These are phyloP conservation scores for Novumbra hubbsi DNA, from an alignment of 2,797 vertebrate genomes.

Conservation along the genomic window DNA sequence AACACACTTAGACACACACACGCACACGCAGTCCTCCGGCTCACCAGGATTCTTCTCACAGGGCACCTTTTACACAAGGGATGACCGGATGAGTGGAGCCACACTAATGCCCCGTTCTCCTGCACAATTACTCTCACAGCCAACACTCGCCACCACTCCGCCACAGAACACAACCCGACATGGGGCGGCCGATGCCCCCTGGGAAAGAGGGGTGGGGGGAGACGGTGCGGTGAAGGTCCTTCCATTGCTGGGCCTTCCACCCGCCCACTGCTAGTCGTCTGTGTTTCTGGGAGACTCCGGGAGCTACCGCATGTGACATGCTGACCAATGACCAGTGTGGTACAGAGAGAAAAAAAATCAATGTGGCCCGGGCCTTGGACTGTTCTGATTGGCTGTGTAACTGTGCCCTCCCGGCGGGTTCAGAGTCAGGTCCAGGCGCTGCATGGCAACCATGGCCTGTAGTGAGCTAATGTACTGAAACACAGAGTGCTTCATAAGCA, in stretches of 20 bases:
- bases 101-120: conserved; percentile 43
- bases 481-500: conserved; percentile 35
- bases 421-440: conserved; percentile 59
- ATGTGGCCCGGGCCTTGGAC: neutral
- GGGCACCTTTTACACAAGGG: conserved; percentile 9
- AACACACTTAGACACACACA: conserved; percentile 16
- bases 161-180: conserved; percentile 7
- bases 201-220: conserved; percentile 31
- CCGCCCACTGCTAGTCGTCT: conserved; percentile 11
- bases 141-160: conserved; percentile 28
- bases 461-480: conserved; percentile 64
- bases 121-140: conserved; percentile 51
- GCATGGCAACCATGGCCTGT: conserved; percentile 66
- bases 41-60: conserved; percentile 17
- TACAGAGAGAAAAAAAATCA: neutral
- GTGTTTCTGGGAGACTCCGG: conserved; percentile 37
- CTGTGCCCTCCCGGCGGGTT: conserved; percentile 31
- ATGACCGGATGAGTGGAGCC: conserved; percentile 32
- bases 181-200: neutral
- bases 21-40: conserved; percentile 14
- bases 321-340: neutral
- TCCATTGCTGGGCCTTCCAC: conserved; percentile 19
- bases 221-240: neutral
- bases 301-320: conserved; percentile 6
- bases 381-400: too few relatives aligned